A percentile compares a stretch with the other conserved stretches of the same genome.
Evolutionary conservation across 35 echinoderm and acorn worm genomes (phyloP).

Genomic region (Ptychodera flava): DNA sequence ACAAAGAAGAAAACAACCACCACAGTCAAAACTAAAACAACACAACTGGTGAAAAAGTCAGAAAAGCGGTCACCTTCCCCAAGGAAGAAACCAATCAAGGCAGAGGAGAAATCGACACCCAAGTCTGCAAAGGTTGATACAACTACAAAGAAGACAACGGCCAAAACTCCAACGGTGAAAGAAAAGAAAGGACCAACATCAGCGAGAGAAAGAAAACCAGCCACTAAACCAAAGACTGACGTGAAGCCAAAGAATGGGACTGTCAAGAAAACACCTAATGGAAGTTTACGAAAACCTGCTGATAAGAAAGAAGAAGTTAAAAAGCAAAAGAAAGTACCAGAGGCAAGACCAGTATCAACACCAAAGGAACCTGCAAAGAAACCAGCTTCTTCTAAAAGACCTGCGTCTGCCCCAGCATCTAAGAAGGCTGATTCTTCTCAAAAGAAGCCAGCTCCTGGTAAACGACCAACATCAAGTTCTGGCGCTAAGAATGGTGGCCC

Average conservation of each 20-base stretch:
- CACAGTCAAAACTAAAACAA: neutral
- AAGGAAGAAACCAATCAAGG: conserved; percentile 9
- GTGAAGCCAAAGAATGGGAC: neutral
- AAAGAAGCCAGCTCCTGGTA: conserved; percentile 32
- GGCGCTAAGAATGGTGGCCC: neutral
- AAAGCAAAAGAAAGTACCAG: neutral
- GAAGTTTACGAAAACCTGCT: neutral
- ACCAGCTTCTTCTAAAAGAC: neutral
- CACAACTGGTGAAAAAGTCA: neutral
- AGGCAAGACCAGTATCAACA: neutral
- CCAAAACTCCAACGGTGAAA: neutral
- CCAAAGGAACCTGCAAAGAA: conserved; percentile 32
- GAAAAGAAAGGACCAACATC: neutral
- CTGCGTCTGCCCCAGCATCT: conserved; percentile 13
- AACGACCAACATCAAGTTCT: neutral
- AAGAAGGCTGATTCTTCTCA: conserved; percentile 55
- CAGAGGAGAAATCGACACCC: conserved; percentile 36
- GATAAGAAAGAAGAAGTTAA: neutral
- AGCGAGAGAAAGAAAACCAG: neutral
- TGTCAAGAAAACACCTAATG: neutral
- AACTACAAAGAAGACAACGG: neutral
- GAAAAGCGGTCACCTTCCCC: neutral
- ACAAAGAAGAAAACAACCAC: conserved; percentile 19
- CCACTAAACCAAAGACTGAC: neutral
- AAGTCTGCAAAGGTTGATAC: neutral